These are phyloP conservation scores for Cepaea hortensis DNA, from an alignment of 2,888 invertebrate genomes.

Conservation along the genomic window DNA sequence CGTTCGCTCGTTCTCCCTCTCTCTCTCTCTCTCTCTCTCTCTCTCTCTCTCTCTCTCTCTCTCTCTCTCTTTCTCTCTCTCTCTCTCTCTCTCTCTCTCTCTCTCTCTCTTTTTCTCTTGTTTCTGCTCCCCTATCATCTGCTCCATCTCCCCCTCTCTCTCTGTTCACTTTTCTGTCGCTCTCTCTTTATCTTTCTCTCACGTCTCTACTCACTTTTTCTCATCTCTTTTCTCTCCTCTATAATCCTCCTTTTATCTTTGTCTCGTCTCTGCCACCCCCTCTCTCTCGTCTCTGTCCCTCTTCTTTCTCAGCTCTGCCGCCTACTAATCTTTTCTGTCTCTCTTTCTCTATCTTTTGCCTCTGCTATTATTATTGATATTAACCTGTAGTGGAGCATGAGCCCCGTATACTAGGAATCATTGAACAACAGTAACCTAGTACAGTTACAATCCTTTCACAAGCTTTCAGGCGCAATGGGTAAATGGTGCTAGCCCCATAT, in stretches of 20 bases:
- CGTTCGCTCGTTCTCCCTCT: not conserved
- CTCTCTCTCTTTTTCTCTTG: not conserved
- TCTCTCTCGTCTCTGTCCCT: not conserved
- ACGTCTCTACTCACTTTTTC: not conserved
- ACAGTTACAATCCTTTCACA: too few species aligned
- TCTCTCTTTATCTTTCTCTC: conserved; percentile 6
- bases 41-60: not conserved
- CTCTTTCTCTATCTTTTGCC: not conserved
- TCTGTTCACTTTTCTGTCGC: not conserved
- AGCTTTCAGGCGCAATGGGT: too few species aligned
- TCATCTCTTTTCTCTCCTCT: not conserved
- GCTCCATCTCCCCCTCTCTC: not conserved
- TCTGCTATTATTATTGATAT: not conserved
- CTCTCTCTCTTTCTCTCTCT: not conserved
- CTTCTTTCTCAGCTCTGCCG: not conserved
- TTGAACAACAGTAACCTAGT: too few species aligned
- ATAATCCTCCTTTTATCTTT: not conserved
- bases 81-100: not conserved
- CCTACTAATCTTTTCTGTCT: not conserved
- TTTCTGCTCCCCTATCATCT: not conserved
- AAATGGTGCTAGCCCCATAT: too few species aligned
- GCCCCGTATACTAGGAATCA: too few species aligned
- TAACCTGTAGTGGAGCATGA: too few species aligned
- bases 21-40: conserved; percentile 1
- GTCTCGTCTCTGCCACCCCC: not conserved